phyloP scores from a whole-genome alignment of 2,888 invertebrate species.

The Acanthosepion pharaonis region DNA sequence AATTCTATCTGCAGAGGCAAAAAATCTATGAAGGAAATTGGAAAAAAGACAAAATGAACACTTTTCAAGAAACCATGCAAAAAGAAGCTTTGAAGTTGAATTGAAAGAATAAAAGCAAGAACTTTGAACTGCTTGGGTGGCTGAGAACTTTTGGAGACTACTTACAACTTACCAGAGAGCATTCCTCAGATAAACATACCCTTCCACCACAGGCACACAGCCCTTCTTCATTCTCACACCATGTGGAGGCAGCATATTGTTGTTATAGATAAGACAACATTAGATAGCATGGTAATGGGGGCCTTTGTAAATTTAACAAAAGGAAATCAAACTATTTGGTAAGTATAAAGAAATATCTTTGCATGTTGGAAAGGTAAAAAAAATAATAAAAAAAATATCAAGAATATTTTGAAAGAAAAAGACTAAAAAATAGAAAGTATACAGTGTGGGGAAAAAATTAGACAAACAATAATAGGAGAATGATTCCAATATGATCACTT shows the following conservation, averaged over 20 bases:
- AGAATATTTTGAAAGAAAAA: background rate
- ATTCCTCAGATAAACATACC: slow-evolving; percentile 6
- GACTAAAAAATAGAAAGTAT: background rate
- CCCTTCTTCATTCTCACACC: slow-evolving; percentile 18
- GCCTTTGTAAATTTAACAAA: background rate
- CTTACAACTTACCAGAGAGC: slow-evolving; percentile 33
- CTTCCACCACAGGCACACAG: slow-evolving; percentile 33
- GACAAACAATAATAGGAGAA: background rate
- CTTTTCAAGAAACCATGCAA: background rate
- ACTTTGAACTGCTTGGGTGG: slow-evolving; percentile 4
- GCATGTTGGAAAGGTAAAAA: background rate
- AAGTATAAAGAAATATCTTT: background rate
- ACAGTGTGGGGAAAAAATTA: background rate
- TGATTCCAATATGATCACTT: background rate
- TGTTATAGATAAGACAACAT: slow-evolving; percentile 33
- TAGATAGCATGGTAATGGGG: background rate
- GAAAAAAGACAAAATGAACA: background rate
- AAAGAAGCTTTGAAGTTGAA: slow-evolving; percentile 3
- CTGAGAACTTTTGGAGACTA: slow-evolving; percentile 17
- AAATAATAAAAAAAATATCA: background rate
- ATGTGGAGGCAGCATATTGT: slow-evolving; percentile 20
- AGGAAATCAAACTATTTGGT: background rate
- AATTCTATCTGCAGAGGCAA: slow-evolving; percentile 6
- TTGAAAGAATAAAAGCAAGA: background rate
- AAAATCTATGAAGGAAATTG: background rate